Evolutionary conservation across 1,140 invertebrate genomes (phyloP), one percentile per base, ranked within the genome.

Genomic region (Pteromalus puparum): DNA sequence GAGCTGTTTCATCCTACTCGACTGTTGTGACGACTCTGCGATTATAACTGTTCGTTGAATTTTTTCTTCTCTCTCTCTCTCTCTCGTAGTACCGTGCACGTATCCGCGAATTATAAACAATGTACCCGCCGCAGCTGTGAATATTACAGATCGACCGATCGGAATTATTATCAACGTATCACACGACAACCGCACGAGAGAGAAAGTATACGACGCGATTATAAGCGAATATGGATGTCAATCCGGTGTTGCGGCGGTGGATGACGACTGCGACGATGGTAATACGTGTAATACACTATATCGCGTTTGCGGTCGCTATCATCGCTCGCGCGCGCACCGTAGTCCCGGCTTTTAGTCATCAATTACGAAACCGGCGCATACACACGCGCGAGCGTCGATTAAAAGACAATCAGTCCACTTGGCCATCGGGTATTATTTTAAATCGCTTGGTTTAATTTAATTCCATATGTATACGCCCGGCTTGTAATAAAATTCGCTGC

Each of bases 351-450:
- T 77, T 77, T 65, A 34, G 73, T 77, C 24, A 77, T 70, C 26
- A 68, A 77, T 70, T 77, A 48, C 24, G 24, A 46, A 28, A 68
- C 30, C 9, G 38, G 13, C 18, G n/a, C 2, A 75, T 13, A 24
- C 18, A 65, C 24, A 12, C 7, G 7, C 13, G 26, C 67, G 26
- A 38, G 70, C 26, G 28, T 26, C 48, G 53, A 82, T 75, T 75
- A 76, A 75, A 82, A 67, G 34, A 48, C 73, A 77, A 83, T 77
- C 79, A 53, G 42, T 72, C 42, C 61, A 75, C 42, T 81, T 80
- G 65, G 61, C 26, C 30, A 34, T 34, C 3, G 2, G 26, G 65
- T 26, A 67, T 73, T 15, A 1, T 48, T 61, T 61, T 61, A 18
- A 61, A 30, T 82, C 46, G 15, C 26, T 70, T 70, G 18, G 18